Conservation (phyloP, 2,113 vertebrate species). For the Labrus mixtus region DNA sequence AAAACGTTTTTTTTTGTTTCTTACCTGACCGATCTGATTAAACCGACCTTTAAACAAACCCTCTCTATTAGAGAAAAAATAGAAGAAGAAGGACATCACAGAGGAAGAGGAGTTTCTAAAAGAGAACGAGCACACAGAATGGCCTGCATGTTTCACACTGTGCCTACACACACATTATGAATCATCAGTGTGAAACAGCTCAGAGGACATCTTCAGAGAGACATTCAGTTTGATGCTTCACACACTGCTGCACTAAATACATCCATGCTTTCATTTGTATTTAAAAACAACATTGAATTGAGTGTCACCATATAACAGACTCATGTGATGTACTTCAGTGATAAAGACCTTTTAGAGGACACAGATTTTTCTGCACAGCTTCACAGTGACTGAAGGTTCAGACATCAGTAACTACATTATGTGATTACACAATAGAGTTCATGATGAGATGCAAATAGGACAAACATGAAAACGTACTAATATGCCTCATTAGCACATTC, state of each 20-base stretch:
- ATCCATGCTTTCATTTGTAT: neutral
- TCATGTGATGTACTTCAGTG: neutral
- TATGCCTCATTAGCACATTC: too few species aligned
- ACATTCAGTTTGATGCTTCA: neutral
- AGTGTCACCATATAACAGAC: neutral
- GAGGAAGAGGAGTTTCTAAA: neutral
- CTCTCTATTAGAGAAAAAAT: neutral
- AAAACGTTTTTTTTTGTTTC: too few species aligned
- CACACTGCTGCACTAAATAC: too few species aligned
- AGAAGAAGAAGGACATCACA: neutral
- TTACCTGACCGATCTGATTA: too few species aligned
- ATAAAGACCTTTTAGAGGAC: too few species aligned
- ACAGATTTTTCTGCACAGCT: too few species aligned
- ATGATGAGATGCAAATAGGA: too few species aligned
- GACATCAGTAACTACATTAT: too few species aligned
- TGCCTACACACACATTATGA: slow-evolving; percentile 14
- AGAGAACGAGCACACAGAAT: neutral
- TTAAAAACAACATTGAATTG: neutral
- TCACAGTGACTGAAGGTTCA: too few species aligned
- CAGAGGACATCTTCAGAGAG: slow-evolving; percentile 1
- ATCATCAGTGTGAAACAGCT: slow-evolving; percentile 2
- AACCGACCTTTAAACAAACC: too few species aligned
- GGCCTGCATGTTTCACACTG: slow-evolving; percentile 6
- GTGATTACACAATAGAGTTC: too few species aligned
- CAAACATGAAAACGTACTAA: too few species aligned